These are phyloP conservation scores for Sternotherus odoratus DNA, from an alignment of 2,797 vertebrate genomes.

Conservation along the genomic window DNA sequence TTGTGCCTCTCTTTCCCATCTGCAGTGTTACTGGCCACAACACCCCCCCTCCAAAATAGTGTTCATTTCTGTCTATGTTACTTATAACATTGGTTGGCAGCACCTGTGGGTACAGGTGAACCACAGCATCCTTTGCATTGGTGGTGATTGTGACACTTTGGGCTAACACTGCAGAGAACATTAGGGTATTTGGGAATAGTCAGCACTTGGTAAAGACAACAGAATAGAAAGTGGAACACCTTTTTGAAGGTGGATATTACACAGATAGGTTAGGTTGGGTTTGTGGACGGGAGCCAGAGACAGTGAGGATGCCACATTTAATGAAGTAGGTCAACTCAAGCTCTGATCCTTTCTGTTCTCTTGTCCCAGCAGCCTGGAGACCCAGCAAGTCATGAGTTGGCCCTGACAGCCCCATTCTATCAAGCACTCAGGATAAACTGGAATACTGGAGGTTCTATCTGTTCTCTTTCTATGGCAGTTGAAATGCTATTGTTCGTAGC, in stretches of 20 bases:
- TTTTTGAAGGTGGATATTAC: not conserved
- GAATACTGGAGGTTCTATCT: accelerated
- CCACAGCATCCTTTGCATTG: not conserved
- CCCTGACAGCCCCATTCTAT: not conserved
- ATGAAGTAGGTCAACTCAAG: not conserved
- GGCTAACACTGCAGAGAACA: not conserved
- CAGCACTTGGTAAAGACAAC: not conserved
- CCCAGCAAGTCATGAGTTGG: not conserved
- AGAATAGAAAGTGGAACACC: accelerated
- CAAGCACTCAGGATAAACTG: accelerated
- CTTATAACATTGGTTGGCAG: not conserved
- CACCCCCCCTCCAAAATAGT: accelerated
- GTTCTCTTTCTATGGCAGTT: not conserved
- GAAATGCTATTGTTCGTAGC: not conserved
- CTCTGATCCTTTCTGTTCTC: not conserved
- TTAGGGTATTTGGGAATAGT: not conserved
- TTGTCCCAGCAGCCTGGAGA: not conserved
- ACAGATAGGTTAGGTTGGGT: not conserved
- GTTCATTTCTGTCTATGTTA: not conserved
- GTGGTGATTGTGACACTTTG: not conserved
- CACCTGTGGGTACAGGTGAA: not conserved
- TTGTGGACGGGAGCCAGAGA: accelerated
- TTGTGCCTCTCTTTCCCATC: not conserved
- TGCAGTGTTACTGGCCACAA: not conserved
- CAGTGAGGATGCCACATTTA: not conserved